Conservation (phyloP, 2,888 invertebrate species). For the Xestia xanthographa region DNA sequence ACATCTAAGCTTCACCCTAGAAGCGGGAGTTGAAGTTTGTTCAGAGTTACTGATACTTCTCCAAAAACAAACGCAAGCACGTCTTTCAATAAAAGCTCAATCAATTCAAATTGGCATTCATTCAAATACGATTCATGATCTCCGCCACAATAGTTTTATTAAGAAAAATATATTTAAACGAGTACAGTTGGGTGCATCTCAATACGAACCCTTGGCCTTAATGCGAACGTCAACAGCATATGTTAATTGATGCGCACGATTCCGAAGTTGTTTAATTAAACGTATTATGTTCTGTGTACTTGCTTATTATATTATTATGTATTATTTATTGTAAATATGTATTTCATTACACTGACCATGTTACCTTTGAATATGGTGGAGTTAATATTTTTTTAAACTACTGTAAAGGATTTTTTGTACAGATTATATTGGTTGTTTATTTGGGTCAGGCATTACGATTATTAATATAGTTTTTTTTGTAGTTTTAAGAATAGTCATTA, state of each 20-base stretch:
- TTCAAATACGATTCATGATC: conserved; percentile 36
- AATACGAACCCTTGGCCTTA: conserved; percentile 78
- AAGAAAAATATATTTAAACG: conserved; percentile 49
- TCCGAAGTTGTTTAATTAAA: conserved; percentile 64
- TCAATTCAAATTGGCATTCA: conserved; percentile 5
- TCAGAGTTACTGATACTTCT: not conserved
- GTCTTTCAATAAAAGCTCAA: not conserved
- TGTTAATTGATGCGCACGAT: conserved; percentile 69
- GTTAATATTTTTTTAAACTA: not conserved
- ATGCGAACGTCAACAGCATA: conserved; percentile 74
- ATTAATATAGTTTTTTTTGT: too few species aligned
- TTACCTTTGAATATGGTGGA: not conserved
- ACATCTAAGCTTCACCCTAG: too few species aligned
- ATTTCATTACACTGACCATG: conserved; percentile 23
- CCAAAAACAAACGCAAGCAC: conserved; percentile 2
- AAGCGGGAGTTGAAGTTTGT: not conserved
- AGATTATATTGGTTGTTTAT: not conserved
- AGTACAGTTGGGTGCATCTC: conserved; percentile 58
- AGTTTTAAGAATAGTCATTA: not conserved
- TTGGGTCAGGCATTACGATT: not conserved
- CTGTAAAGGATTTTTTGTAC: not conserved
- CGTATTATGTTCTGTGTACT: conserved; percentile 48
- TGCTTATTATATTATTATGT: conserved; percentile 35
- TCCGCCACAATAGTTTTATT: conserved; percentile 43
- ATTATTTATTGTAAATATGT: conserved; percentile 4